Base-by-base conservation (phyloP, 2,888 invertebrate genomes). In the Drosophila mimica region DNA sequence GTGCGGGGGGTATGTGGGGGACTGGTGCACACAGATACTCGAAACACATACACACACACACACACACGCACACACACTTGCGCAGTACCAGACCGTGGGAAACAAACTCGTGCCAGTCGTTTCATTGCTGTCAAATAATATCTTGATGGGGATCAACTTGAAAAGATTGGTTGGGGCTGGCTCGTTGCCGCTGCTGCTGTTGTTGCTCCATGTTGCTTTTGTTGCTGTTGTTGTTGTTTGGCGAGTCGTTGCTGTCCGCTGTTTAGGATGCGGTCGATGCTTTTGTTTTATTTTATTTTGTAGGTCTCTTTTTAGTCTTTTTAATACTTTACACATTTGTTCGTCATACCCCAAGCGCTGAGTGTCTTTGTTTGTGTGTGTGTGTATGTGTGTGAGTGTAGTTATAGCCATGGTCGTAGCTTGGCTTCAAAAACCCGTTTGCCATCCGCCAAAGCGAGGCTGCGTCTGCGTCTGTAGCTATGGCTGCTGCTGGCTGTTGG, bases 31-130 rank as follows among this genome's bases (percentile, higher is more conserved):
- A 74, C 64, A 78, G 76, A 76, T 75, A 70, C 60, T 57, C 72
- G 63, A 59, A 49, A 72, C 78, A 43, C 63, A 76, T 68, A 46
- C 20, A 20, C 20, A 78, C 77, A 54, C 40, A 25, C 60, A 76
- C 76, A 52, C 64, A 80, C 66, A 81, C 77, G 51, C 51, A 15
- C 58, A 76, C 70, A 80, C 71, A 81, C 83, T 74, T 71, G 81
- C 85, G 84, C 91, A 91, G 81, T 83, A 79, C 80, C 92, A 91
- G 91, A 92, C 93, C 92, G 92, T 92, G 92, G 92, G 92, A 92
- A 92, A 92, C 92, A 92, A 92, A 92, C 92, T 92, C 93, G 92
- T 92, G 92, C 92, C 93, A 92, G 92, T 92, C 92, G 92, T 91
- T 92, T 92, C 91, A 92, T 91, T 91, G 92, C 91, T 91, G 92